phyloP scores from a whole-genome alignment of 2,888 invertebrate species.

The Melanostoma scalare region DNA sequence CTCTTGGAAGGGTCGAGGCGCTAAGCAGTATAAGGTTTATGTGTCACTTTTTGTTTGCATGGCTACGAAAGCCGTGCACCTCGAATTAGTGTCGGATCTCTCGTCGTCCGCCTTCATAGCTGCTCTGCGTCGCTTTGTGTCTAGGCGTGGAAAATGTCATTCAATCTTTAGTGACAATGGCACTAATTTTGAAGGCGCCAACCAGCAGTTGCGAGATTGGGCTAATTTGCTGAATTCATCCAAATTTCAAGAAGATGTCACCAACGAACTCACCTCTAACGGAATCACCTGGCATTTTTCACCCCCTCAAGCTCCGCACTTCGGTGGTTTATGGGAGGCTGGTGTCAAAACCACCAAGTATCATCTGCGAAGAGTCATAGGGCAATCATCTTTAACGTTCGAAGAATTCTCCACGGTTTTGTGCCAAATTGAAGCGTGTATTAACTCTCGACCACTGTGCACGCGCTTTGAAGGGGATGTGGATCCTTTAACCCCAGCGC shows the following conservation, averaged over 20 bases:
- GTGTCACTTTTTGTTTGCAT: constrained; percentile 74
- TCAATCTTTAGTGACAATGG: constrained; percentile 60
- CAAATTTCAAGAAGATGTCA: constrained; percentile 30
- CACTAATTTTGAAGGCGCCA: constrained; percentile 66
- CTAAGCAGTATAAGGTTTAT: constrained; percentile 70
- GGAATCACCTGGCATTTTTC: constrained; percentile 77
- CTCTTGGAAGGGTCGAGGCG: constrained; percentile 51
- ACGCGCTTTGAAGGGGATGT: constrained; percentile 69
- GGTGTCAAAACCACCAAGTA: constrained; percentile 77
- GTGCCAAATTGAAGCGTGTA: constrained; percentile 76
- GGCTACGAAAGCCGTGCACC: constrained; percentile 74
- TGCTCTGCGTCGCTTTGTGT: constrained; percentile 74
- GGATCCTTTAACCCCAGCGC: constrained; percentile 69
- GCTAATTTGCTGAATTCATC: constrained; percentile 26
- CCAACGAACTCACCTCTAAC: constrained; percentile 33
- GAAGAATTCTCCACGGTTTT: constrained; percentile 77
- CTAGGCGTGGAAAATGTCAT: constrained; percentile 57
- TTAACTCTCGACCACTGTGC: constrained; percentile 77
- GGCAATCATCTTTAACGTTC: constrained; percentile 73
- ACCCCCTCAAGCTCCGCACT: constrained; percentile 77
- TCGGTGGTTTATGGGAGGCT: constrained; percentile 78
- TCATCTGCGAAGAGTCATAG: constrained; percentile 75
- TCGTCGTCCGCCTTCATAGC: constrained; percentile 75
- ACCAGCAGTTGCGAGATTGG: constrained; percentile 50
- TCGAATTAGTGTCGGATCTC: constrained; percentile 60